phyloP scores from a whole-genome alignment of 2,888 invertebrate species.

The Amiota communis region DNA sequence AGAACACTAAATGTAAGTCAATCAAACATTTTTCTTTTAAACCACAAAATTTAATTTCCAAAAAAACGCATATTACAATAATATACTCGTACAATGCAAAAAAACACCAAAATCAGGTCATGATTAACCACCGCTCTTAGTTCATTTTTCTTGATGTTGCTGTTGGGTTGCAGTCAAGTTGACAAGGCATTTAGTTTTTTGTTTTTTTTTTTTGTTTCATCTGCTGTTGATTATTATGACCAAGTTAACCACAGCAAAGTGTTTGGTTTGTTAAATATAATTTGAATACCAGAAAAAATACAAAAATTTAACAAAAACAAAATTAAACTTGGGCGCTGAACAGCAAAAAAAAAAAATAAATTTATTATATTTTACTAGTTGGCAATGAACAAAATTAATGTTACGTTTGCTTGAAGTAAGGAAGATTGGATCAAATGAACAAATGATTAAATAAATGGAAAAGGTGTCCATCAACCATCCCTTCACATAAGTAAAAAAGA shows the following conservation, averaged over 20 bases:
- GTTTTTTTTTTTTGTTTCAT: too few relatives aligned
- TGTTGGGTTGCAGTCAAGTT: constrained; percentile 31
- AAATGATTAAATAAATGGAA: too few relatives aligned
- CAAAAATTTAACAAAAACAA: constrained; percentile 27
- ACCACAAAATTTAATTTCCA: constrained; percentile 26
- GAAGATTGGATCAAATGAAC: too few relatives aligned
- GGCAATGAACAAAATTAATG: constrained; percentile 19
- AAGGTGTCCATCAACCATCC: too few relatives aligned
- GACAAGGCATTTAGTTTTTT: constrained; percentile 23
- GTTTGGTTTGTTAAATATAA: constrained; percentile 28
- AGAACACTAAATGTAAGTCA: background rate
- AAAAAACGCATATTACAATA: background rate
- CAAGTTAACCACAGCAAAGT: constrained; percentile 38
- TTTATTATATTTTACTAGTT: constrained; percentile 2
- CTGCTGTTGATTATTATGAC: constrained; percentile 30
- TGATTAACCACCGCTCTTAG: constrained; percentile 32
- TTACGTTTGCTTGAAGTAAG: constrained; percentile 3
- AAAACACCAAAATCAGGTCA: constrained; percentile 48
- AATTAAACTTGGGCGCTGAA: constrained; percentile 33
- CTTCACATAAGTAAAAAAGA: too few relatives aligned
- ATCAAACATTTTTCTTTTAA: background rate
- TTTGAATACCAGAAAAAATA: constrained; percentile 38
- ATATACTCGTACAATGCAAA: too few relatives aligned
- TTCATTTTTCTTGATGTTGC: too few relatives aligned
- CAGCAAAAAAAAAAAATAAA: constrained; percentile 17